Conservation (phyloP, 2,797 vertebrate species). For the Melanitta fusca region DNA sequence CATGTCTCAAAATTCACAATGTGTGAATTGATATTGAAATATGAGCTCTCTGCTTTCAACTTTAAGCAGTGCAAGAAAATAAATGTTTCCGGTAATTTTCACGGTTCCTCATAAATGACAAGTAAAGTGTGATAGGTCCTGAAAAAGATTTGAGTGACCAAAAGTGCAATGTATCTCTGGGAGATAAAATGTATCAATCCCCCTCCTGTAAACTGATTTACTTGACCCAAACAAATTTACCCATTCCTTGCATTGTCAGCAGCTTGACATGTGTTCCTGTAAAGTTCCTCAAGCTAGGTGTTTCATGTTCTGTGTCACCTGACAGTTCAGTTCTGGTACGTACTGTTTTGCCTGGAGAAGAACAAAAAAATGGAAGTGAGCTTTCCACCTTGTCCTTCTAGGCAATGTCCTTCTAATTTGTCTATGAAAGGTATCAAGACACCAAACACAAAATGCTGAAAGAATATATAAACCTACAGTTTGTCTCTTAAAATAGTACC, state of each 20-base stretch:
- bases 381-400: background rate
- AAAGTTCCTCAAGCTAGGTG: rapidly evolving
- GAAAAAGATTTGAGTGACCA: background rate
- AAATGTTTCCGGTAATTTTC: background rate
- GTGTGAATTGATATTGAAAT: background rate
- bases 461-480: background rate
- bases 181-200: background rate
- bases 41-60: background rate
- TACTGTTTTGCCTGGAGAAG: background rate
- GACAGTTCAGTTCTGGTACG: background rate
- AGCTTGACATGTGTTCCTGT: background rate
- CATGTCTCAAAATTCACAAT: background rate
- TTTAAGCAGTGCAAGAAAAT: background rate
- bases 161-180: background rate
- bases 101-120: background rate
- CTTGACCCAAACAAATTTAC: background rate
- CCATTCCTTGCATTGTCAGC: background rate
- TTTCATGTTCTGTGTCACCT: background rate
- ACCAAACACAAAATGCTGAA: background rate
- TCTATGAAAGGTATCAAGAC: background rate
- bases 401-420: background rate
- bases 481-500: background rate
- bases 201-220: background rate
- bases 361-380: background rate
- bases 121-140: background rate